Percentiles rank a stretch among this genome's conserved stretches.
Conservation (phyloP, 2,113 vertebrate genomes). For the Theropithecus gelada region DNA sequence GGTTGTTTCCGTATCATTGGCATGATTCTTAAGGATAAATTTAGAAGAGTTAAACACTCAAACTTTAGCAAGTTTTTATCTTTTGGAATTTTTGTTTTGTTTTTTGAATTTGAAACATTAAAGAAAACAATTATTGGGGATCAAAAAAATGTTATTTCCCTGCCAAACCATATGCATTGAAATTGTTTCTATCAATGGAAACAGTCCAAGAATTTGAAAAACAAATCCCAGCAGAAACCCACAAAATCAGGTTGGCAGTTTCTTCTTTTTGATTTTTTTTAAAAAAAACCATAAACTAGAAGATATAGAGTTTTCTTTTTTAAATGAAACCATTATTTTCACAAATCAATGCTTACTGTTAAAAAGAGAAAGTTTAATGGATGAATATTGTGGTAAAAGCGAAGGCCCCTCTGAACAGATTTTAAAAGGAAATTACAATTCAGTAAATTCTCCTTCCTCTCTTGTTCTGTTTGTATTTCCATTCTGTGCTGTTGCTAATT, state of each 20-base stretch:
- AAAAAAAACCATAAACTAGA: conserved; percentile 46
- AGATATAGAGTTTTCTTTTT: conserved; percentile 22
- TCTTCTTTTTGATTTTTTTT: conserved; percentile 37
- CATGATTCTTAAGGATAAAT: conserved; percentile 29
- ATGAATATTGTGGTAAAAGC: conserved; percentile 13
- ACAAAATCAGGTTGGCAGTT: conserved; percentile 59
- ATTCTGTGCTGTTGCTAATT: conserved; percentile 34
- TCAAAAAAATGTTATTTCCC: conserved; percentile 24
- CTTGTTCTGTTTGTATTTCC: conserved; percentile 42
- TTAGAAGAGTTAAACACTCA: conserved; percentile 16
- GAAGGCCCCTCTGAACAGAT: conserved; percentile 8
- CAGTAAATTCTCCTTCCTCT: conserved; percentile 53
- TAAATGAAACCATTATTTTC: conserved; percentile 58
- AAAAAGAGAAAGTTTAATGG: conserved; percentile 57
- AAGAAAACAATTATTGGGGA: conserved; percentile 66
- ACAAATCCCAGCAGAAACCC: conserved; percentile 2
- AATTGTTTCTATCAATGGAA: conserved; percentile 53
- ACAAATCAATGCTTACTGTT: conserved; percentile 53
- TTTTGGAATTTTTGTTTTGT: neutral
- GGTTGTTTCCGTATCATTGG: neutral
- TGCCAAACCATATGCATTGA: conserved; percentile 59
- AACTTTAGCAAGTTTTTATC: conserved; percentile 41
- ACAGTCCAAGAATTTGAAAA: conserved; percentile 49
- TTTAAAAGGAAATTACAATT: conserved; percentile 66
- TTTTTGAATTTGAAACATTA: conserved; percentile 51